Conservation (phyloP, 2,797 vertebrate genomes). For the Aselliscus stoliczkanus region DNA sequence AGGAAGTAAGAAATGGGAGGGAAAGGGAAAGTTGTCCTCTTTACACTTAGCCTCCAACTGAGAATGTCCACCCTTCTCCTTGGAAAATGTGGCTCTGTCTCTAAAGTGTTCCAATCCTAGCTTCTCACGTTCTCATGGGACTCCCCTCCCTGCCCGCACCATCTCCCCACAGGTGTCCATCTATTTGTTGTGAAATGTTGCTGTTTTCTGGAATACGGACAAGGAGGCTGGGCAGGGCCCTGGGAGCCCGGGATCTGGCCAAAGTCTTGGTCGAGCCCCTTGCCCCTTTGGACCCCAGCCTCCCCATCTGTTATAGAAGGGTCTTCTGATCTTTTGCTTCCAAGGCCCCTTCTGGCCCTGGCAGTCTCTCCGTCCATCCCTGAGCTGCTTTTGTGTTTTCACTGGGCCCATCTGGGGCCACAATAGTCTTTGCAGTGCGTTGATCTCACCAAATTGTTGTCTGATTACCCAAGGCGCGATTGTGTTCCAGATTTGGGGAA, state of each 20-base stretch:
- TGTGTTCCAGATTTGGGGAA: slow-evolving; percentile 54
- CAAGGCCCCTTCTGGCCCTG: not conserved
- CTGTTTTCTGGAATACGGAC: not conserved
- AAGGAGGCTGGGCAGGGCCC: not conserved
- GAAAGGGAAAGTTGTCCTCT: not conserved
- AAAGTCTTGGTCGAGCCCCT: not conserved
- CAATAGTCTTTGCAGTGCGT: not conserved
- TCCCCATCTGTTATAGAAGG: not conserved
- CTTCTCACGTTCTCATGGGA: not conserved
- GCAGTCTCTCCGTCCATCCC: not conserved
- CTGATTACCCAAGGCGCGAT: slow-evolving; percentile 53
- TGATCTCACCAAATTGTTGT: slow-evolving; percentile 69
- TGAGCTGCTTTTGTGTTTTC: slow-evolving; percentile 32
- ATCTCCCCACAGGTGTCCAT: not conserved
- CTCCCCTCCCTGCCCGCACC: not conserved
- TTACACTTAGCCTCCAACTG: not conserved
- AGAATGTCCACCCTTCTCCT: not conserved
- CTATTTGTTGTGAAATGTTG: not conserved
- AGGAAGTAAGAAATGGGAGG: not conserved
- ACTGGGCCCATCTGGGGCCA: not conserved
- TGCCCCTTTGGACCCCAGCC: not conserved
- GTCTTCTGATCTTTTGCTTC: not conserved
- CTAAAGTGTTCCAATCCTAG: not conserved
- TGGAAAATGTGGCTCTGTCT: not conserved
- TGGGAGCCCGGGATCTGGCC: not conserved